phyloP scores from a whole-genome alignment of 2,888 invertebrate species.

The Caenorhabditis panamensis region DNA sequence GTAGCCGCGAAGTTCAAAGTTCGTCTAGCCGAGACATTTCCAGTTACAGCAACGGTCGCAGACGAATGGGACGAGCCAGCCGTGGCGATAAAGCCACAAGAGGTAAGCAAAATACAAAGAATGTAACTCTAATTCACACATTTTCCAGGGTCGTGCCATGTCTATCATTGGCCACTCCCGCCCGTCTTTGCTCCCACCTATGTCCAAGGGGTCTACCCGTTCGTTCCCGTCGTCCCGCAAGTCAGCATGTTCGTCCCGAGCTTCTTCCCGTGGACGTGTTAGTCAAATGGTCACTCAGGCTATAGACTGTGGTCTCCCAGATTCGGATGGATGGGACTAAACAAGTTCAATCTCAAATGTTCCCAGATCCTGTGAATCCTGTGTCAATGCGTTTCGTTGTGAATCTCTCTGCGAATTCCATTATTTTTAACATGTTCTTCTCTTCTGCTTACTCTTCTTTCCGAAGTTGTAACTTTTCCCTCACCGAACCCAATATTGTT shows the following conservation, averaged over 20 bases:
- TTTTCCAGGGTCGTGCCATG: neutral
- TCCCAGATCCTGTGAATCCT: neutral
- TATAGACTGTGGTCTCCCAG: neutral
- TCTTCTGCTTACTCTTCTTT: neutral
- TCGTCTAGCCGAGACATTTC: neutral
- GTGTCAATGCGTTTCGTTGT: neutral
- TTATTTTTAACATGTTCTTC: neutral
- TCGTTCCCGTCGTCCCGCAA: no score
- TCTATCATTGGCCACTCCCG: neutral
- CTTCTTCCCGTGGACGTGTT: neutral
- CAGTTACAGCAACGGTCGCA: neutral
- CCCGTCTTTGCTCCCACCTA: neutral
- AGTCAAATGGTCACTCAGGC: neutral
- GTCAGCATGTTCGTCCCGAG: neutral
- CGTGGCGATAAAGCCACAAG: neutral
- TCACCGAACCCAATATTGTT: no score
- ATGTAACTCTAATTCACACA: neutral
- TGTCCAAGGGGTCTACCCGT: slow-evolving; percentile 1
- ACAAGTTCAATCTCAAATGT: neutral
- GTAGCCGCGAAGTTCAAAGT: neutral
- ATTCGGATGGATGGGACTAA: neutral
- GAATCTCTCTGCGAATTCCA: neutral
- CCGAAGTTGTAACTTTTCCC: no score
- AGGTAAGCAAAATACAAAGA: neutral
- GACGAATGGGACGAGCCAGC: neutral